Conservation (phyloP, 2,113 vertebrate genomes). For the Halichoerus grypus region DNA sequence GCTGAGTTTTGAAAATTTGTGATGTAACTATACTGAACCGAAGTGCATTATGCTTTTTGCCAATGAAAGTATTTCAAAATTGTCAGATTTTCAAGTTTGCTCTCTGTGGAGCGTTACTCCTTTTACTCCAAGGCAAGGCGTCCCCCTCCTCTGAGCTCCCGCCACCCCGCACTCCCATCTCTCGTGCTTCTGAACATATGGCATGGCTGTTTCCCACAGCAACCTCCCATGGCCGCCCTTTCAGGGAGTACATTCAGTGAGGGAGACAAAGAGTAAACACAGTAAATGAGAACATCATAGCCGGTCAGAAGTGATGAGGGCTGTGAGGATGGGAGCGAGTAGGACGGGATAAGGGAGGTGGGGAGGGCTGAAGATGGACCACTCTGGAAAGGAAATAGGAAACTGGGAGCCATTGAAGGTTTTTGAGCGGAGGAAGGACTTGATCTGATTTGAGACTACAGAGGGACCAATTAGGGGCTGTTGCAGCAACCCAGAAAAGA, state of each 20-base stretch:
- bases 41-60: not conserved
- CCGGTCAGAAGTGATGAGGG: not conserved
- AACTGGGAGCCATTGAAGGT: not conserved
- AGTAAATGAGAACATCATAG: not conserved
- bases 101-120: accelerated
- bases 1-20: not conserved
- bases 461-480: not conserved
- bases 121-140: not conserved
- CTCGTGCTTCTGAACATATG: not conserved
- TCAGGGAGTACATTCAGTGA: not conserved
- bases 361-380: accelerated
- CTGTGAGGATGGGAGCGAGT: not conserved
- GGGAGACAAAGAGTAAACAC: not conserved
- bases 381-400: not conserved
- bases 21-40: not conserved
- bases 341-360: too few relatives aligned
- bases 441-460: not conserved
- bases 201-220: not conserved
- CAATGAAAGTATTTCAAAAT: not conserved
- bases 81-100: too few relatives aligned
- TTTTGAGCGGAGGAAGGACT: not conserved
- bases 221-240: not conserved
- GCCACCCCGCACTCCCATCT: not conserved
- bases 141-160: not conserved
- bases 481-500: accelerated